Conservation (phyloP, 1,140 invertebrate species). For the Rhysida immarginata region DNA sequence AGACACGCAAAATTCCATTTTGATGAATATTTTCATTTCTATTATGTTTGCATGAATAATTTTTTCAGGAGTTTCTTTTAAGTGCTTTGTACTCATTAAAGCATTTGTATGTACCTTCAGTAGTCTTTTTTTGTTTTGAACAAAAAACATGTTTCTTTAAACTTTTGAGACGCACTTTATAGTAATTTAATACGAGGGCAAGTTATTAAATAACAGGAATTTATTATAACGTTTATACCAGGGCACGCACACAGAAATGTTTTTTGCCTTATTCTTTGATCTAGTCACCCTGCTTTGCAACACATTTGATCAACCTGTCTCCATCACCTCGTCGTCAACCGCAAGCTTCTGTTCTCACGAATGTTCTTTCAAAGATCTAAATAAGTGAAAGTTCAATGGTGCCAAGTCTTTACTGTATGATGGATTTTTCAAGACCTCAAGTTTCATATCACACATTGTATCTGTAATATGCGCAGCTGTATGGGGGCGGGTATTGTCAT, state of each 20-base stretch:
- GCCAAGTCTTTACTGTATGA: neutral
- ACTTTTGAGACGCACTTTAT: too few species aligned
- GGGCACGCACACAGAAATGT: neutral
- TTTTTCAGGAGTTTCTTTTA: too few species aligned
- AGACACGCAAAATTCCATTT: too few species aligned
- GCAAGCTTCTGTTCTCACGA: neutral
- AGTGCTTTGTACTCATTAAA: too few species aligned
- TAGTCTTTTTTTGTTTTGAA: too few species aligned
- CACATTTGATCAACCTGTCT: neutral
- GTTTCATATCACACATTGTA: neutral
- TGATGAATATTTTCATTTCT: too few species aligned
- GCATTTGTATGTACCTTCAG: too few species aligned
- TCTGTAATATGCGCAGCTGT: neutral
- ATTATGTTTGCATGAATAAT: too few species aligned
- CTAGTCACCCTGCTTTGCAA: neutral
- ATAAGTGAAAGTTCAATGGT: neutral
- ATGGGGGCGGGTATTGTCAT: neutral
- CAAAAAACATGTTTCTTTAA: too few species aligned
- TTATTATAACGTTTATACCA: neutral
- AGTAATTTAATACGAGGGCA: too few species aligned
- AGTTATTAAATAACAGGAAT: neutral
- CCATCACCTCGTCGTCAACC: neutral
- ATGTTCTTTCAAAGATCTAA: neutral
- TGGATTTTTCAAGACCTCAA: neutral
- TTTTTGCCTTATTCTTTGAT: neutral